Evolutionary conservation across 2,797 vertebrate species (phyloP), one percentile per base, ranked within the genome.

Genomic region (Silurus aristotelis): DNA sequence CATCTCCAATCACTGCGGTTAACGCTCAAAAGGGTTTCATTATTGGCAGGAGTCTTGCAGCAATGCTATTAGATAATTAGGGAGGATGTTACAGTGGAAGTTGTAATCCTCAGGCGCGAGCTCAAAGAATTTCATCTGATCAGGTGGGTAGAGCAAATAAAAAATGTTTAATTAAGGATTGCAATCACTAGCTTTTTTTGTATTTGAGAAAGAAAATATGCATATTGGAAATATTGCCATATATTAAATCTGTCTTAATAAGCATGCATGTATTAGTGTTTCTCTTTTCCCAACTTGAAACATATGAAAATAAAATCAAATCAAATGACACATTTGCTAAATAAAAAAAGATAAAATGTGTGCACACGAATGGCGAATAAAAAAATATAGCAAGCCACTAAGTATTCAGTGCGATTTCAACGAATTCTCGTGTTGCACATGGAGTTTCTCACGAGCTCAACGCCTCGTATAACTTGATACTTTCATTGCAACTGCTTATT

Each of bases 21-120:
- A 97, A 98, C 97, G 96, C 94, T 95, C 95, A 96, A 19, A 97
- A 98, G 97, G 96, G 97, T 96, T 95, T 96, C 97, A 97, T 98
- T 96, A 97, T 94, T 96, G 95, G 91, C 96, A 95, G 96, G 96
- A 96, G 97, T 97, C 96, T 93, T 92, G 92, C 97, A 95, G 97
- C 97, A 98, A 98, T 97, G 96, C 71, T 76, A 71, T 86, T 78
- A 98, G 97, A 95, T 96, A 98, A 98, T 98, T 99, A 99, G 93
- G 93, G 93, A 93, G 95, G 95, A 96, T 96, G 96, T 97, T 96
- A 96, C 93, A 94, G 95, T 96, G 96, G 96, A 97, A 97, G 96
- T 95, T 95, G 95, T 96, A 96, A 97, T 97, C 96, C 96, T 96
- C 91, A 92, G 95, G 94, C 92, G 84, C 94, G 86, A 60, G 60